Evolutionary conservation across 2,113 vertebrate species (phyloP).

Genomic region (Hipposideros armiger): DNA sequence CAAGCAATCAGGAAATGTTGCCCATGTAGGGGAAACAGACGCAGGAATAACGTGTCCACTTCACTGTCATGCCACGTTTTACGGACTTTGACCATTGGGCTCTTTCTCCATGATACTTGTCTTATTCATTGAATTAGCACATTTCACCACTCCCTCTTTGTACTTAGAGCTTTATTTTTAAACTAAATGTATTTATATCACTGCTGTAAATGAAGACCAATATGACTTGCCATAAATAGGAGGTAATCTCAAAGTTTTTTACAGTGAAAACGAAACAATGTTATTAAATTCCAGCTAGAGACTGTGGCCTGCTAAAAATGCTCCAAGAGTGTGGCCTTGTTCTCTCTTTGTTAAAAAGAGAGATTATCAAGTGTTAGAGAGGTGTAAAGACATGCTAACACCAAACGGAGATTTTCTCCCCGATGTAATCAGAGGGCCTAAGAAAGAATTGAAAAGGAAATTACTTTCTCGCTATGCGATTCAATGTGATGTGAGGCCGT

Average conservation of each 20-base stretch:
- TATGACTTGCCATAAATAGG: slow-evolving; percentile 52
- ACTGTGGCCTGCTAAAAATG: slow-evolving; percentile 63
- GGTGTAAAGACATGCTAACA: slow-evolving; percentile 80
- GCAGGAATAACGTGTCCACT: neutral
- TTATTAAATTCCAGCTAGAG: slow-evolving; percentile 66
- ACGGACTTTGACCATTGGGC: neutral
- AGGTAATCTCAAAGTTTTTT: slow-evolving; percentile 58
- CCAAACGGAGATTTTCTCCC: slow-evolving; percentile 79
- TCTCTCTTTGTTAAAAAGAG: slow-evolving; percentile 81
- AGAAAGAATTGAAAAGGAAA: slow-evolving; percentile 84
- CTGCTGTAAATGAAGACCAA: slow-evolving; percentile 51
- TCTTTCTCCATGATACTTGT: neutral
- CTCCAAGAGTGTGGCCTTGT: slow-evolving; percentile 61
- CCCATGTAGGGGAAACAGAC: neutral
- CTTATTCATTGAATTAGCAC: slow-evolving; percentile 30
- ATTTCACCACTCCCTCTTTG: neutral
- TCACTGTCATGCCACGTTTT: neutral
- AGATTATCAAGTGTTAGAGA: slow-evolving; percentile 83
- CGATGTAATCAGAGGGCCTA: slow-evolving; percentile 81
- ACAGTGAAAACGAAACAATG: slow-evolving; percentile 54
- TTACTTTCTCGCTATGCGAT: slow-evolving; percentile 83
- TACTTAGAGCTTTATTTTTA: slow-evolving; percentile 62
- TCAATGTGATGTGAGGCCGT: slow-evolving; percentile 66
- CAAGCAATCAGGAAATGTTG: neutral
- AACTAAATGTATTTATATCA: slow-evolving; percentile 58